Conservation (phyloP, 1,140 invertebrate genomes). For the Caligus rogercresseyi region DNA sequence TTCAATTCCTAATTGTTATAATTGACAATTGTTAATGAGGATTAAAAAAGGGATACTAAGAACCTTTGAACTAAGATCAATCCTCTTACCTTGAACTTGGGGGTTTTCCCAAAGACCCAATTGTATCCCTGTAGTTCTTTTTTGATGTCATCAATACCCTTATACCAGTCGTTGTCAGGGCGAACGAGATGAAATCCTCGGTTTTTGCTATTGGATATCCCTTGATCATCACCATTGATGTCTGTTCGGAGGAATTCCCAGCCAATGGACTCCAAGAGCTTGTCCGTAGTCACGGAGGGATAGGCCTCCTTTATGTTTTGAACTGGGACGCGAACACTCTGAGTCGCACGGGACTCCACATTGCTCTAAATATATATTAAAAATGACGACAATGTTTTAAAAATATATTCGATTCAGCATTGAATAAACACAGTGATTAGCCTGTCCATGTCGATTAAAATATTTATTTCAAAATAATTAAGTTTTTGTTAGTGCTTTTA, state of each 20-base stretch:
- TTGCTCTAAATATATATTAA: constrained; percentile 34
- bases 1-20: too few species aligned
- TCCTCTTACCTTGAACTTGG: constrained; percentile 47
- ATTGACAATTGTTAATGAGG: too few species aligned
- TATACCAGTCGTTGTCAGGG: constrained; percentile 66
- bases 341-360: constrained; percentile 59
- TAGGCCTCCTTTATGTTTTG: constrained; percentile 55
- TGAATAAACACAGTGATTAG: too few species aligned
- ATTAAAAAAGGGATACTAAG: too few species aligned
- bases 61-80: too few species aligned
- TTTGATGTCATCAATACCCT: constrained; percentile 45
- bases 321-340: constrained; percentile 55
- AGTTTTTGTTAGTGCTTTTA: too few species aligned
- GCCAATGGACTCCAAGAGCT: constrained; percentile 31
- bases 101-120: constrained; percentile 73
- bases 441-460: too few species aligned
- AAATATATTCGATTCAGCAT: neutral
- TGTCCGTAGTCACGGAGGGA: constrained; percentile 44
- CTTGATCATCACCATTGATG: constrained; percentile 25
- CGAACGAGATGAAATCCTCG: constrained; percentile 64
- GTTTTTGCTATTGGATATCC: constrained; percentile 43
- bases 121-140: constrained; percentile 56
- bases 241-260: constrained; percentile 46
- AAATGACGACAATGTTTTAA: neutral
- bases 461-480: too few species aligned